Conservation (phyloP, 2,113 vertebrate genomes). For the Spilogale gracilis region DNA sequence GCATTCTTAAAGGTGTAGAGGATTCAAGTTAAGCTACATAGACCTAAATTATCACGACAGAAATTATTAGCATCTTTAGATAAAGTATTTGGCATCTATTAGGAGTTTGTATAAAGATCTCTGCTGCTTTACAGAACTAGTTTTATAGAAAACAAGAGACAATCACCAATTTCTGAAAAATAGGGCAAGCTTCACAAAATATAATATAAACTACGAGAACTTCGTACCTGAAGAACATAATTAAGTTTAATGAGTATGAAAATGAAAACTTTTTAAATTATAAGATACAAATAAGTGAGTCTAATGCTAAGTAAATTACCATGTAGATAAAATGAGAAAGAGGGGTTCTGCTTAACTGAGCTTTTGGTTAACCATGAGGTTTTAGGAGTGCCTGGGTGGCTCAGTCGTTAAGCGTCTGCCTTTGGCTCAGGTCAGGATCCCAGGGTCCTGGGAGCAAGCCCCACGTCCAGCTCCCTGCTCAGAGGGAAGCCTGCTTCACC, state of each 20-base stretch:
- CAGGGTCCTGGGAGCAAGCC: too few species aligned
- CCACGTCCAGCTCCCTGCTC: too few species aligned
- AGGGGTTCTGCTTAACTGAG: neutral
- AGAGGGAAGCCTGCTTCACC: too few species aligned
- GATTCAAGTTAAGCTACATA: conserved; percentile 39
- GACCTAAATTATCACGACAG: conserved; percentile 29
- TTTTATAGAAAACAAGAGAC: conserved; percentile 42
- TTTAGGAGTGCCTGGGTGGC: neutral
- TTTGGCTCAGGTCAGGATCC: too few species aligned
- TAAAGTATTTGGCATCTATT: conserved; percentile 41
- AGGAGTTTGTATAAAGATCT: neutral
- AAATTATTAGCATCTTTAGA: conserved; percentile 33
- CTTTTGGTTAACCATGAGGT: neutral
- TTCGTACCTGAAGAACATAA: neutral
- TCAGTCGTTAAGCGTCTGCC: too few species aligned
- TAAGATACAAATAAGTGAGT: conserved; percentile 39
- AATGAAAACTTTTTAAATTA: conserved; percentile 40
- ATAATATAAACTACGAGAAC: neutral
- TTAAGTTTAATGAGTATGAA: conserved; percentile 52
- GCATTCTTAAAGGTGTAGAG: conserved; percentile 41
- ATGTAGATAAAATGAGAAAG: neutral
- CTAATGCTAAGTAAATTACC: neutral
- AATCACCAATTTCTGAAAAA: conserved; percentile 55
- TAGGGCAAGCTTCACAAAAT: conserved; percentile 20
- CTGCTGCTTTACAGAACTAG: conserved; percentile 52